Conservation (phyloP, 1,140 invertebrate species). For the Zaprionus camerounensis region DNA sequence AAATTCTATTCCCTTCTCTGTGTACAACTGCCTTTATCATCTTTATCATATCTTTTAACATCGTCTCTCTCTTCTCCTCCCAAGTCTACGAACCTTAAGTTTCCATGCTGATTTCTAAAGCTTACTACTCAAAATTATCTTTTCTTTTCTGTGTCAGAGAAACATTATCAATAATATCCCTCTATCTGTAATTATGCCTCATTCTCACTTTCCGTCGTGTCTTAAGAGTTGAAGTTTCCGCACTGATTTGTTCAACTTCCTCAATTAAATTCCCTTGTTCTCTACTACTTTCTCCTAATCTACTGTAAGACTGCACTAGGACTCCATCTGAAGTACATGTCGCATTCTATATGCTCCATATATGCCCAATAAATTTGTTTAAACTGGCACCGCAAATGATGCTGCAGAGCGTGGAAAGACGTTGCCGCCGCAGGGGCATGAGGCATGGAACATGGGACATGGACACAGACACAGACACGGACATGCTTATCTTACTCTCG, state of each 20-base stretch:
- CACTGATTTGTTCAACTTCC: no score
- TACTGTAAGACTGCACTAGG: not conserved
- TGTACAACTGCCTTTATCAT: no score
- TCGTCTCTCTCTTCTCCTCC: no score
- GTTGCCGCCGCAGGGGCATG: not conserved
- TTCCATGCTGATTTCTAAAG: no score
- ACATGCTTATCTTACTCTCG: constrained; percentile 34
- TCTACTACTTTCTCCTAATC: not conserved
- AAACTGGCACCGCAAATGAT: constrained; percentile 52
- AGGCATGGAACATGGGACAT: not conserved
- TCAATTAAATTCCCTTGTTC: no score
- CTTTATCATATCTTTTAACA: no score
- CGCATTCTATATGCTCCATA: not conserved
- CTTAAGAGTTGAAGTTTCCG: no score
- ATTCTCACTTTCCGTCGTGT: not conserved
- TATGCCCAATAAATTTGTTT: constrained; percentile 38
- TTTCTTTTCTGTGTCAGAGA: no score
- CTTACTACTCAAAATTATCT: no score
- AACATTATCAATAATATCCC: not conserved
- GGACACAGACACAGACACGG: not conserved
- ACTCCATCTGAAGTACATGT: constrained; percentile 8
- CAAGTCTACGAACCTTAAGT: no score
- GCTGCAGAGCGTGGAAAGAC: constrained; percentile 4
- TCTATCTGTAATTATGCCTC: not conserved
- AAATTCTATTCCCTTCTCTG: no score